Evolutionary conservation across 2,113 vertebrate genomes (phyloP).

Genomic region (Coptodon bakossiorum): DNA sequence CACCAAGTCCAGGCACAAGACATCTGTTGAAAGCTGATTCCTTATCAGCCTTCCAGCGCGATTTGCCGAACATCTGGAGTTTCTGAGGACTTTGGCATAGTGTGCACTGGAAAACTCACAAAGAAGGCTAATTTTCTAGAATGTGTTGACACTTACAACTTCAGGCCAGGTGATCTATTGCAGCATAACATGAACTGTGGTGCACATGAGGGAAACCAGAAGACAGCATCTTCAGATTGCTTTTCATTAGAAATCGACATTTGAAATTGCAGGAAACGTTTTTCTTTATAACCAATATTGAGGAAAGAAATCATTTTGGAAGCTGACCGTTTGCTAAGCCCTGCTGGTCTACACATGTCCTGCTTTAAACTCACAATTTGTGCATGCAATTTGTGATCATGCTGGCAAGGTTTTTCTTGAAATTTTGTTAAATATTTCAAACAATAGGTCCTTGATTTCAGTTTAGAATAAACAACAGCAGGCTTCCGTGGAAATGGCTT

Average conservation of each 20-base stretch:
- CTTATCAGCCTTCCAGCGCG: constrained; percentile 43
- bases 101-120: constrained; percentile 1
- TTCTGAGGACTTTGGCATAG: constrained; percentile 34
- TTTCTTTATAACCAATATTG: neutral
- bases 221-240: neutral
- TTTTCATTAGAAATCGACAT: neutral
- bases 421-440: neutral
- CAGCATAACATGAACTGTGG: neutral
- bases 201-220: neutral
- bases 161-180: constrained; percentile 17
- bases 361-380: neutral
- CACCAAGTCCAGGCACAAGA: constrained; percentile 23
- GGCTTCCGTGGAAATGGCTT: neutral
- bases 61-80: constrained; percentile 52
- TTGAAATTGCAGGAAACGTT: neutral
- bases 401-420: neutral
- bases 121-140: constrained; percentile 8
- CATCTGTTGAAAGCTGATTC: constrained; percentile 51
- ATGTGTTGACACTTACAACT: constrained; percentile 23
- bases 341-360: neutral
- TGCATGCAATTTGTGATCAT: neutral
- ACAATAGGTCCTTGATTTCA: neutral
- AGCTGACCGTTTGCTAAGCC: neutral
- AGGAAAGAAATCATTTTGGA: neutral
- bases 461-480: neutral